Percentiles rank a stretch among this genome's conserved stretches.
phyloP scores from a whole-genome alignment of 2,797 vertebrate species.

The Cichlasoma orientale region DNA sequence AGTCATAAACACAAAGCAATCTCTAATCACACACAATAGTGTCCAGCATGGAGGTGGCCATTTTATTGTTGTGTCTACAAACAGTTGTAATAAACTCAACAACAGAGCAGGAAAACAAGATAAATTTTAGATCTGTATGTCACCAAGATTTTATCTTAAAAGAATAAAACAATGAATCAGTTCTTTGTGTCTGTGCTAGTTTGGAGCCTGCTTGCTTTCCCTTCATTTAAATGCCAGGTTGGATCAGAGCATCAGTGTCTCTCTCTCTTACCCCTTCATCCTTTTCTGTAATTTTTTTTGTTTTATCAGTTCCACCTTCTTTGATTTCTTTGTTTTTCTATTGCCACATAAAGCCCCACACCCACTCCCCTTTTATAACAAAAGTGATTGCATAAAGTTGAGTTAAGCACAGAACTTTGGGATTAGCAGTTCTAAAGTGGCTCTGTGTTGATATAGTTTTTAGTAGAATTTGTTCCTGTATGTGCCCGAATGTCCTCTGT shows the following conservation, averaged over 20 bases:
- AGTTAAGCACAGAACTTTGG: not conserved
- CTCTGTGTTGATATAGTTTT: conserved; percentile 2
- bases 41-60: not conserved
- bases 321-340: not conserved
- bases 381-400: not conserved
- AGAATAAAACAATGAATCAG: not conserved
- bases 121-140: not conserved
- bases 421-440: not conserved
- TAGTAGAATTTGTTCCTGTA: not conserved
- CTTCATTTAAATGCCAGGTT: conserved; percentile 1
- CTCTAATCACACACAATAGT: not conserved
- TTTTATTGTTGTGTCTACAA: not conserved
- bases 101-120: not conserved
- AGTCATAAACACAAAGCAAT: not conserved
- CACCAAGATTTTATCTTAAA: not conserved
- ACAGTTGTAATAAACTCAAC: not conserved
- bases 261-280: not conserved
- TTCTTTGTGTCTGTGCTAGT: not conserved
- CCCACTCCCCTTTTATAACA: not conserved
- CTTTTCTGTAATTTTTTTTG: not conserved
- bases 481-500: conserved; percentile 22
- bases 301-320: not conserved
- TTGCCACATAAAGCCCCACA: not conserved
- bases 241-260: not conserved
- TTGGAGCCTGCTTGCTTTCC: not conserved